These are phyloP conservation scores for Cichlasoma orientale DNA, from an alignment of 2,797 vertebrate species.

Conservation along the genomic window DNA sequence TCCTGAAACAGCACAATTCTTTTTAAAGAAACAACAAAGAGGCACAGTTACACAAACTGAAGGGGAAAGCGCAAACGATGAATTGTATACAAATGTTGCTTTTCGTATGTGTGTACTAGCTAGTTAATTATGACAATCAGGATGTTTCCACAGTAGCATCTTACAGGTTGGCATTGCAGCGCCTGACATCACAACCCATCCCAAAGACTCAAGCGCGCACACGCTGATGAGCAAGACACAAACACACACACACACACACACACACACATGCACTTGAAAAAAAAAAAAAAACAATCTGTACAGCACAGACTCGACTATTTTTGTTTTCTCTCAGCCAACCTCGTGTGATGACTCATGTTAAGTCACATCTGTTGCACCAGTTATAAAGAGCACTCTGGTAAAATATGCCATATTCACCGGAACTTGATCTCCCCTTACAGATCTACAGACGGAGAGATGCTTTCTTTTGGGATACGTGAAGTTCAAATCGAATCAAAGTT, in stretches of 20 bases:
- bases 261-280: constrained; percentile 37
- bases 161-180: constrained; percentile 26
- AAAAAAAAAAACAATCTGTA: constrained; percentile 45
- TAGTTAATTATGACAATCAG: constrained; percentile 76
- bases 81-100: constrained; percentile 43
- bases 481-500: constrained; percentile 2
- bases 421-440: constrained; percentile 16
- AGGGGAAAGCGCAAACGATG: constrained; percentile 25
- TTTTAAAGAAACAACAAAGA: constrained; percentile 22
- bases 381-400: constrained; percentile 31
- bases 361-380: constrained; percentile 39
- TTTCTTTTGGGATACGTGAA: neutral
- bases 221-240: constrained; percentile 21
- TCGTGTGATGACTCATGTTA: constrained; percentile 9
- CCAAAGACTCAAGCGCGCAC: constrained; percentile 61
- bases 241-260: constrained; percentile 32
- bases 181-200: constrained; percentile 41
- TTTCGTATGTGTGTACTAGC: constrained; percentile 35
- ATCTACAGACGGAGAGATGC: constrained; percentile 5
- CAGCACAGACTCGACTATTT: constrained; percentile 35
- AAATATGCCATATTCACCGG: constrained; percentile 15
- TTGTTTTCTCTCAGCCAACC: constrained; percentile 12
- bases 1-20: constrained; percentile 46
- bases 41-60: constrained; percentile 26
- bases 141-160: constrained; percentile 62